Base-by-base conservation (phyloP, 92 coral and sea anemone genomes). In the Desmophyllum pertusum region DNA sequence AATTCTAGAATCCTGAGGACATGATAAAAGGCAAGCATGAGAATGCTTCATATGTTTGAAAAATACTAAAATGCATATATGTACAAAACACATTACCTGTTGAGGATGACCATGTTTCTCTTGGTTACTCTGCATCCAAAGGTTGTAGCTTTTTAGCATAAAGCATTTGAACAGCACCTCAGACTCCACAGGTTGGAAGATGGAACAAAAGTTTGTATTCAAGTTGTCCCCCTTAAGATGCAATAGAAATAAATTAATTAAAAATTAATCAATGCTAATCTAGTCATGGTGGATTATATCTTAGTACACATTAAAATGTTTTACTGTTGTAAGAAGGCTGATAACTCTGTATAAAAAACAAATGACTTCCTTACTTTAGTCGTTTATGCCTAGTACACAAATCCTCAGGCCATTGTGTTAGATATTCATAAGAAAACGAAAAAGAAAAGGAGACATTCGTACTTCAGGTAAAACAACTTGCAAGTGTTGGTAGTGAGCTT, bases 401-500 rank as follows among this genome's bases (percentile, higher is more conserved):
- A 0, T 53, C 57, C 25, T 75, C n/a, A 13, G 27, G 40, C 48
- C 51, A 23, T 64, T 55, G 6, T 6, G 42, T 52, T 33, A 2
- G 25, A 77, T 10, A 70, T 6, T n/a, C 25, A n/a, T 11, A 7
- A 62, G 30, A 35, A 15, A 1, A 42, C 30, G 45, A 39, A 5
- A 13, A 37, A 1, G 25, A 18, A 41, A 11, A 25, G 30, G 31
- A 38, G 0, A 31, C n/a, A 18, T 14, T 2, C 68, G 6, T 59
- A 82, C 86, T 70, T 72, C 38, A 36, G 25, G 18, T 10, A 42
- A 43, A 7, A 29, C 53, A 63, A 3, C 71, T 36, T 52, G 55
- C 61, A 82, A 73, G 45, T 82, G 57, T 29, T 59, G 79, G 53
- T 71, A 82, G 3, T 55, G 27, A 0, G 71, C 86, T 17, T 53